Base-by-base conservation (phyloP, 2,797 vertebrate species). In the Arrhamphus sclerolepis region DNA sequence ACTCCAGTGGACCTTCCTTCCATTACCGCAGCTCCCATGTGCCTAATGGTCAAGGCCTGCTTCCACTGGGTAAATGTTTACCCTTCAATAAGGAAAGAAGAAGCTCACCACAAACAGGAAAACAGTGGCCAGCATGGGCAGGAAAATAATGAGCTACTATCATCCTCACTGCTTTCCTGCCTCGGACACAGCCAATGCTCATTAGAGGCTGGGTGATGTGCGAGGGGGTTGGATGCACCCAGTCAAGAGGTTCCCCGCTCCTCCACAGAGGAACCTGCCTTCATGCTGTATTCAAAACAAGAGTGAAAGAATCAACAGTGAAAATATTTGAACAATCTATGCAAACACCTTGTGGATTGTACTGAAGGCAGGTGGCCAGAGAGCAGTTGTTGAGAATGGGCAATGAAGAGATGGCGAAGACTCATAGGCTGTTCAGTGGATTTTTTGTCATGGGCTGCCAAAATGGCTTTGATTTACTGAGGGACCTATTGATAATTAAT, bases 261-360 rank as follows among this genome's bases (percentile, higher is more conserved):
- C 68, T 77, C 55, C 48, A 66, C 65, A 43, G 72, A 83, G 51
- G 75, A 82, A 80, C 78, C 73, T 67, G 77, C 79, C 84, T 84
- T 85, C 78, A 18, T 70, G 31, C 24, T 41, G 51, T 22, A 77
- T 81, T 87, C 72, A 81, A 83, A 87, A 78, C 10, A 24, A 75
- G 72, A 77, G 62, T 65, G 55, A 82, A 71, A 70, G 86, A 90
- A 88, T 91, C 84, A 87, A 87, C 89, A 91, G 89, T 88, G 86
- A 94, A 93, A 93, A 93, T 94, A 94, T 94, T 93, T 93, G 92
- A 93, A 92, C 90, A 93, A 90, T 91, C 90, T 92, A 93, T 92
- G 92, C 90, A 93, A 94, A 94, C 92, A 94, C 89, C 91, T 93
- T 85, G 88, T 93, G 92, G 90, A 91, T 81, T 84, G 87, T 83